Conservation (phyloP, 2,888 invertebrate species). For the Achlya flavicornis region DNA sequence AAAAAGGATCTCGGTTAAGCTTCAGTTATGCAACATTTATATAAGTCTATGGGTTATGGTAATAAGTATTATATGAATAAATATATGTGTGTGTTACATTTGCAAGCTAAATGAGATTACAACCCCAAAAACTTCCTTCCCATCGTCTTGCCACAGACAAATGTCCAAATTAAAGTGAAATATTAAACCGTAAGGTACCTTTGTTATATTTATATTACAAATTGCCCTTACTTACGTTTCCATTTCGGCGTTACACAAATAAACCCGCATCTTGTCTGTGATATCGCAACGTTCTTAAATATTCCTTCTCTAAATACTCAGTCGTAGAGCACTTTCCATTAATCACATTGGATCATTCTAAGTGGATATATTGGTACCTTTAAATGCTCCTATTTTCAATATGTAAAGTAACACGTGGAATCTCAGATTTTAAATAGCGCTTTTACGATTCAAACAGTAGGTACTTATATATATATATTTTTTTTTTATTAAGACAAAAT, state of each 20-base stretch:
- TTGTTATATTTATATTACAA: background rate
- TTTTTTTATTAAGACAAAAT: no score
- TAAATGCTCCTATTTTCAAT: background rate
- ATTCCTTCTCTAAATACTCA: background rate
- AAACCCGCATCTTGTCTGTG: background rate
- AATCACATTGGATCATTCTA: background rate
- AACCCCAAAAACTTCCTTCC: background rate
- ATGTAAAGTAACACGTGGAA: background rate
- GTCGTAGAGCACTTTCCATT: background rate
- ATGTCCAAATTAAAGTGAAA: constrained; percentile 1
- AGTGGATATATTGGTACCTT: background rate
- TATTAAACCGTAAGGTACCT: background rate
- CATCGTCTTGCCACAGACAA: background rate
- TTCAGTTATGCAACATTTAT: background rate
- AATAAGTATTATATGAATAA: background rate
- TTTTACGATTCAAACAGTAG: no score
- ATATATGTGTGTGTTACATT: background rate
- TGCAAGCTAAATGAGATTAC: background rate
- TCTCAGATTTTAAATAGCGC: no score
- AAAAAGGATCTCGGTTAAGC: background rate
- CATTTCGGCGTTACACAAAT: background rate
- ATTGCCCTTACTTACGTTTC: constrained; percentile 3
- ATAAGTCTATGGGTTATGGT: background rate
- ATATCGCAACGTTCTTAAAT: background rate
- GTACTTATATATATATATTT: no score